Evolutionary conservation across 2,113 vertebrate genomes (phyloP), one percentile per base, ranked within the genome.

Genomic region (Azemiops feae): DNA sequence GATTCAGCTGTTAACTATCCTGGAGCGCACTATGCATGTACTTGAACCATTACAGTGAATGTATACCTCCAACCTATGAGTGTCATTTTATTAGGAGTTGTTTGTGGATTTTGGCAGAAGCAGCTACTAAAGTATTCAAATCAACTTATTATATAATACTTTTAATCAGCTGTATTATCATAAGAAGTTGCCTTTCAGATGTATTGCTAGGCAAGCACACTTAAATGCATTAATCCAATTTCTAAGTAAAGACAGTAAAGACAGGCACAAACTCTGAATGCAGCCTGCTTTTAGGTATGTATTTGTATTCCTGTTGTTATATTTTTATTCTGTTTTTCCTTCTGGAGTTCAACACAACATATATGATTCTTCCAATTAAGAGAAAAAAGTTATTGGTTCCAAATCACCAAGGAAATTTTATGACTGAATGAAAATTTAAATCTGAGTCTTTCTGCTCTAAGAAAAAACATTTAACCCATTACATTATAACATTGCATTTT

Each of bases 221-320:
- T 64, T 27, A 64, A 60, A 60, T 25, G 27, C 10, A 64, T 64
- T 27, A 30, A 64, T 64, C 27, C 25, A 64, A 64, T 30, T 64
- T 64, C 58, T 64, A 69, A 69, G 64, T 95, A 34, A 92, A 88
- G 85, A 89, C 92, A 85, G 30, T 92, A 54, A 57, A 89, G 20
- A 23, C 30, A 91, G 47, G 20, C 30, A 39, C 47, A 91, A 69
- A 91, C 25, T 50, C 47, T 34, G 10, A 50, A 74, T 53, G 30
- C 23, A 4, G 47, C 52, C 34, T 91, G 88, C 43, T 58, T 23
- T 58, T 43, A 20, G 53, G 53, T 7, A 91, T 69, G 30, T n/a
- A n/a, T 69, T 30, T 30, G 10, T 30, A 69, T 69, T 69, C 30
- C 30, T n/a, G 3, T 58, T 60, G 23, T 55, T 55, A 20, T n/a